phyloP scores from a whole-genome alignment of 1,140 invertebrate species.

The Atta cephalotes region DNA sequence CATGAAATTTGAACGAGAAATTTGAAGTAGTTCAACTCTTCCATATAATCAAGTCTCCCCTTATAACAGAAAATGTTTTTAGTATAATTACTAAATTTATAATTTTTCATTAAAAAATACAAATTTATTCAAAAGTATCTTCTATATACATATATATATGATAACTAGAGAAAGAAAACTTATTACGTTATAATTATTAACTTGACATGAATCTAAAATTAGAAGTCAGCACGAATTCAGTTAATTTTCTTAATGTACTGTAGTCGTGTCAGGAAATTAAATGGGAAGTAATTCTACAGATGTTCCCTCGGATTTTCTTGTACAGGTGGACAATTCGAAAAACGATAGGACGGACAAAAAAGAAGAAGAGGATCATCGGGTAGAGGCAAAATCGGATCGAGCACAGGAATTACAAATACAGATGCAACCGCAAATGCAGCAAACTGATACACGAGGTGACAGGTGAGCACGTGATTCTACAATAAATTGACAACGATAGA shows the following conservation, averaged over 20 bases:
- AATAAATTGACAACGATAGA: neutral
- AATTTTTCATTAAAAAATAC: neutral
- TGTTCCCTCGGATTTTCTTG: slow-evolving; percentile 20
- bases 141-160: neutral
- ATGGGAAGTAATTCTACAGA: slow-evolving; percentile 14
- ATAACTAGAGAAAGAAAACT: neutral
- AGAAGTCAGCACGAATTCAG: neutral
- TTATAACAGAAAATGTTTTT: neutral
- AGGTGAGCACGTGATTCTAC: slow-evolving; percentile 69
- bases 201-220: neutral
- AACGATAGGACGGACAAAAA: neutral
- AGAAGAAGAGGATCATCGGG: neutral
- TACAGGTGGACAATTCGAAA: slow-evolving; percentile 30
- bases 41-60: too few species aligned
- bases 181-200: neutral
- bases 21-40: too few species aligned
- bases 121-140: neutral
- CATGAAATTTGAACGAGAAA: too few species aligned
- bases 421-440: slow-evolving; percentile 57
- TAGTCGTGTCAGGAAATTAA: slow-evolving; percentile 18
- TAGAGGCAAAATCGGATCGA: slow-evolving; percentile 26
- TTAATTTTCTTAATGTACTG: neutral
- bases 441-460: slow-evolving; percentile 57
- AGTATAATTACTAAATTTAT: neutral
- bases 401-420: slow-evolving; percentile 62